Percentiles rank a stretch among this genome's conserved stretches.
phyloP scores from a whole-genome alignment of 2,797 vertebrate genomes.

The Euphonia xanthogaster region DNA sequence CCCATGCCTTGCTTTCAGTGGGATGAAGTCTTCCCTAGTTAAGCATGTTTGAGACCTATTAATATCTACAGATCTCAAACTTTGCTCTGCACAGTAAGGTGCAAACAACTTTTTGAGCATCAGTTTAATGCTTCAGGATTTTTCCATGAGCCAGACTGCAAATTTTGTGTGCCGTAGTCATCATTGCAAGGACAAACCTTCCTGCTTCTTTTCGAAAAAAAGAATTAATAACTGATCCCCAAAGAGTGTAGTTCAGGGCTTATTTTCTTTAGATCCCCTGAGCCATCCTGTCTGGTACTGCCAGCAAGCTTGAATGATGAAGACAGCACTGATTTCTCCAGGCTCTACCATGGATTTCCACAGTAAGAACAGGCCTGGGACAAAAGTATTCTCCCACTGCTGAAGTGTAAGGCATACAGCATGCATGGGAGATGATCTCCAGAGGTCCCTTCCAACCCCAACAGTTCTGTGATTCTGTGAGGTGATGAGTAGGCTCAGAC shows the following conservation, averaged over 20 bases:
- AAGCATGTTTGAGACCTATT: neutral
- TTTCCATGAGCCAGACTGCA: neutral
- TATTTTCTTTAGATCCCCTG: neutral
- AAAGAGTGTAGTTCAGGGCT: neutral
- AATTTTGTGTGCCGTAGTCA: neutral
- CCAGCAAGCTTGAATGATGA: neutral
- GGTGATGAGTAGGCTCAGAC: neutral
- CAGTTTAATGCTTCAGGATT: neutral
- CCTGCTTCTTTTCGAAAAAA: neutral
- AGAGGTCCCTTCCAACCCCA: neutral
- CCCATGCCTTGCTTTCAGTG: neutral
- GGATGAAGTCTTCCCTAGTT: neutral
- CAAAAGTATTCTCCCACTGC: neutral
- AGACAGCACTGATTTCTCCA: neutral
- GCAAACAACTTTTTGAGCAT: neutral
- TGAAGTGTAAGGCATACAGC: neutral
- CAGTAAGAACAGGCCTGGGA: neutral
- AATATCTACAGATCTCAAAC: neutral
- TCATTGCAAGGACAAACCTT: neutral
- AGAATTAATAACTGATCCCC: neutral
- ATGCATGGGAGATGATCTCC: neutral
- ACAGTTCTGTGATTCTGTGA: neutral
- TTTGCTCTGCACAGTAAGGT: neutral
- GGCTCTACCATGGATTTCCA: neutral
- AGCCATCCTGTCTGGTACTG: neutral